Conservation (phyloP, 2,113 vertebrate genomes). For the Seriola dumerili region DNA sequence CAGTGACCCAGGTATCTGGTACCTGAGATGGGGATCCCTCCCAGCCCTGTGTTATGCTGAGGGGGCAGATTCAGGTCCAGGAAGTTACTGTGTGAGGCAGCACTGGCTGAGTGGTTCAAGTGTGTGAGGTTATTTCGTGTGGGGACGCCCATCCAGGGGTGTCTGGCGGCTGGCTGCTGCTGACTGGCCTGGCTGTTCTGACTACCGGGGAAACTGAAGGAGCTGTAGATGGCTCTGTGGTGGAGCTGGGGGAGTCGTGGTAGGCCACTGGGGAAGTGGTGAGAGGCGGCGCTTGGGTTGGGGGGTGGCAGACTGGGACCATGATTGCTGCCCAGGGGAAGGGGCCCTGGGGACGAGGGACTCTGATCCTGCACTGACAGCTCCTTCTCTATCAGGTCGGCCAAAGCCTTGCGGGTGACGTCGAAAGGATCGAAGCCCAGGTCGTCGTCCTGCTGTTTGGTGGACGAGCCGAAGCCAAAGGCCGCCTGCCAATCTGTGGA, state of each 20-base stretch:
- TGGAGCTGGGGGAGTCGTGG: slow-evolving; percentile 94
- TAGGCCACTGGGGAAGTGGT: slow-evolving; percentile 88
- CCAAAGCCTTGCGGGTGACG: slow-evolving; percentile 98
- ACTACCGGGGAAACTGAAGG: slow-evolving; percentile 93
- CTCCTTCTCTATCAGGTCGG: slow-evolving; percentile 99
- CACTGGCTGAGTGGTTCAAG: slow-evolving; percentile 92
- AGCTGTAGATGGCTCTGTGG: slow-evolving; percentile 97
- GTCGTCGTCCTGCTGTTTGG: slow-evolving; percentile 96
- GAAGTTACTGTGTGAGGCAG: slow-evolving; percentile 98
- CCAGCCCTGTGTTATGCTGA: slow-evolving; percentile 98
- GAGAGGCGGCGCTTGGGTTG: slow-evolving; percentile 67
- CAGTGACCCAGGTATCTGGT: slow-evolving; percentile 63
- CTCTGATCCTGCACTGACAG: slow-evolving; percentile 94
- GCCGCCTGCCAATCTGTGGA: slow-evolving; percentile 99
- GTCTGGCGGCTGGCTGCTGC: slow-evolving; percentile 88
- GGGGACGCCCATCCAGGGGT: slow-evolving; percentile 96
- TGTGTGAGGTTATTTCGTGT: slow-evolving; percentile 96
- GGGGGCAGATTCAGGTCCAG: slow-evolving; percentile 96
- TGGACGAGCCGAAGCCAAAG: slow-evolving; percentile 98
- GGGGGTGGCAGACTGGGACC: slow-evolving; percentile 56
- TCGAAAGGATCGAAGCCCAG: slow-evolving; percentile 99
- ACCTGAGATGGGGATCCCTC: slow-evolving; percentile 99
- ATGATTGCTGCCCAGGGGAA: slow-evolving; percentile 59
- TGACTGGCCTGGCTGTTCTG: slow-evolving; percentile 78
- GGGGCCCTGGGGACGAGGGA: slow-evolving; percentile 71